Base-by-base conservation (phyloP, 2,888 invertebrate genomes). In the Allacma fusca region DNA sequence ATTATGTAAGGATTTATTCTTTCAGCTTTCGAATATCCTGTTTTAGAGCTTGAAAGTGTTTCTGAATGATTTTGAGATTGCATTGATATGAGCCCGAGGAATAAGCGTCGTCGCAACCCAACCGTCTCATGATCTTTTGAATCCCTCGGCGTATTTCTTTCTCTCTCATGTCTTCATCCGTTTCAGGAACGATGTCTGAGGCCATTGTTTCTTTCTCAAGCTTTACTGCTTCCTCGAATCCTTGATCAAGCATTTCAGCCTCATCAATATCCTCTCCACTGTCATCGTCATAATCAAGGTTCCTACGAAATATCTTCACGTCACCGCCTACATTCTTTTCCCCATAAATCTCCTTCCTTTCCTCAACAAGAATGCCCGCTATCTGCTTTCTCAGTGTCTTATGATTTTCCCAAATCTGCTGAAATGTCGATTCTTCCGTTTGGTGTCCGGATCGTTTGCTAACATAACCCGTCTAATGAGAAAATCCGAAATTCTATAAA, bases 371-470 rank as follows among this genome's bases (percentile, higher is more conserved):
- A 29, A 50, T 23, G 1, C n/a, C 23, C n/a, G 72, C 13, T 0
- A 72, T 72, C 28, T 72, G 28, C 26, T 44, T 59, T 4, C 72
- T 57, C 4, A 13, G 59, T 29, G 19, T 29, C 50, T 72, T 72
- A 21, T 72, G 62, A 59, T 59, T 72, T 34, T 72, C 34, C 72
- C 72, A 72, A 29, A 72, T 44, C n/a, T 72, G 29, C 50, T 59
- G 28, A 21, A 72, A 72, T 4, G 19, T 23, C 1, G 7, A 44
- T 1, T 59, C 59, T 16, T 59, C 72, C 19, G 13, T n/a, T n/a
- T 59, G n/a, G 12, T 9, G 26, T 26, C 34, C 40, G 12, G 23
- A n/a, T 59, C 21, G 28, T 62, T 62, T 62, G 23, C 72, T 72
- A 5, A 13, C 13, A 21, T 72, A 34, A 4, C 57, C 29, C 50